Evolutionary conservation across 2,797 vertebrate species (phyloP), one percentile per base, ranked within the genome.

Genomic region (Phoeniculus purpureus): DNA sequence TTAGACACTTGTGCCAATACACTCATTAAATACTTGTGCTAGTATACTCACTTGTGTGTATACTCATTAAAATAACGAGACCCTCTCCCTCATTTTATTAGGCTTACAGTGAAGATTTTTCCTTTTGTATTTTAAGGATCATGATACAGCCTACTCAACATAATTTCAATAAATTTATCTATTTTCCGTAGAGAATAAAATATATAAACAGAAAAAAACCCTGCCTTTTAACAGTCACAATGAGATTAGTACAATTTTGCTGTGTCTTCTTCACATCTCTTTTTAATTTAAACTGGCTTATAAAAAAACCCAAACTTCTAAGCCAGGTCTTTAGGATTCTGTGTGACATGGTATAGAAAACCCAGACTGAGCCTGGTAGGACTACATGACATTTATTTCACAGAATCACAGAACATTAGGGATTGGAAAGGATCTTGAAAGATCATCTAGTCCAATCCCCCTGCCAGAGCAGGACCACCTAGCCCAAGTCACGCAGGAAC

Each of bases 21-120:
- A n/a, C n/a, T n/a, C n/a, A n/a, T 81, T 50, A 90, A 78, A 75
- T 94, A 90, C n/a, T 78, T 70, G 26, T 85, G 23, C 37, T n/a
- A 34, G 20, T 74, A n/a, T n/a, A n/a, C n/a, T n/a, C n/a, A n/a
- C n/a, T n/a, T n/a, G n/a, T n/a, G n/a, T n/a, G n/a, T 65, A 89
- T 7, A 51, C 31, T 71, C 2, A 22, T 8, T 11, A 92, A 56
- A 23, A 9, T 25, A 87, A 48, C 12, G 15, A 48, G 32, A 9
- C 3, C 14, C 9, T 18, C 47, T 22, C 48, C 18, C 19, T 20
- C 1, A 37, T 60, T 76, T 84, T 59, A 47, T 74, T 31, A 50
- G 7, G 55, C 23, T 85, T 56, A 48, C 8, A 70, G 22, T 2
- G 4, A 88, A 80, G 12, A 34, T 10, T 23, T 90, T 81, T 75